Conservation (phyloP, 2,113 vertebrate species). For the Hippolais icterina region DNA sequence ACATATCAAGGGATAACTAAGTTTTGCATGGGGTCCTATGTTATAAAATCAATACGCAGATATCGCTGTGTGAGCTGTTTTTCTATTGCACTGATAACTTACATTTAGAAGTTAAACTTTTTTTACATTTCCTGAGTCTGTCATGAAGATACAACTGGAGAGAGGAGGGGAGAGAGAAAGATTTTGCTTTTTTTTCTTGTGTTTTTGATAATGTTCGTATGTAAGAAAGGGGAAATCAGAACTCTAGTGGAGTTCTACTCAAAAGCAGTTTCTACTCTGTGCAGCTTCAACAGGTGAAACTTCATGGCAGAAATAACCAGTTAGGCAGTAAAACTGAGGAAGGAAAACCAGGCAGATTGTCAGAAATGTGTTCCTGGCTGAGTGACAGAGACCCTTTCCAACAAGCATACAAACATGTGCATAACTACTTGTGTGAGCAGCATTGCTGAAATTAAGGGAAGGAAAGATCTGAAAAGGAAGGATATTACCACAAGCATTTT, state of each 20-base stretch:
- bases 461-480: neutral
- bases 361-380: neutral
- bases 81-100: neutral
- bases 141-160: neutral
- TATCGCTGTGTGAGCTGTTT: fast-evolving
- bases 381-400: neutral
- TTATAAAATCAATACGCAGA: neutral
- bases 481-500: neutral
- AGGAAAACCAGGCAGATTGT: neutral
- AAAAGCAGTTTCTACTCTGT: neutral
- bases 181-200: neutral
- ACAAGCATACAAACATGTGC: neutral
- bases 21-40: neutral
- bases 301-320: neutral
- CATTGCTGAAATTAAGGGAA: neutral
- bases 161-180: neutral
- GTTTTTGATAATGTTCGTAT: neutral
- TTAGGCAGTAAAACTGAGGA: neutral
- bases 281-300: neutral
- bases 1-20: neutral
- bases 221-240: neutral
- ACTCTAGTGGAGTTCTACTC: neutral
- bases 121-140: neutral
- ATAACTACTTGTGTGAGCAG: neutral
- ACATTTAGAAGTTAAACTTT: neutral